Percentiles rank a stretch among this genome's conserved stretches.
These are phyloP conservation scores for Tetramorium alpestre DNA, from an alignment of 1,140 invertebrate genomes.

Conservation along the genomic window DNA sequence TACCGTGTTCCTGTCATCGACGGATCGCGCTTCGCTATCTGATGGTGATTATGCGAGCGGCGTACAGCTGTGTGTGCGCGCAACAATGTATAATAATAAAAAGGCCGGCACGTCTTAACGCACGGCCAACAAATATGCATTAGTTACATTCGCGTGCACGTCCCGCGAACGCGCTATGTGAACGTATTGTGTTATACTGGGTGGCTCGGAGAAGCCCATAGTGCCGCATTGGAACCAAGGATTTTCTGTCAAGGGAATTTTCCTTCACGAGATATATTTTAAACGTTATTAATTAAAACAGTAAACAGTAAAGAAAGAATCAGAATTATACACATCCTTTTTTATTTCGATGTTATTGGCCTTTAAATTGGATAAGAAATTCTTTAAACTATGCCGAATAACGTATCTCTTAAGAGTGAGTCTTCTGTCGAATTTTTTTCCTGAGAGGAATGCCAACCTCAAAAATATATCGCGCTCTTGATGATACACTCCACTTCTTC, in stretches of 20 bases:
- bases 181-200: slow-evolving; percentile 38
- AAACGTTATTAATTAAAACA: not conserved
- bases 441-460: not conserved
- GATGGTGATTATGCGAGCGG: slow-evolving; percentile 73
- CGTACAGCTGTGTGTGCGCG: slow-evolving; percentile 30
- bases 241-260: not conserved
- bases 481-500: not conserved
- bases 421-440: not conserved
- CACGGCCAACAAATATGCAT: slow-evolving; percentile 67
- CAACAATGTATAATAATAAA: slow-evolving; percentile 69
- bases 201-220: not conserved
- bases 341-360: not conserved
- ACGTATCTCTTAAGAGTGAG: not conserved
- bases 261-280: not conserved
- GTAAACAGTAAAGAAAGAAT: not conserved
- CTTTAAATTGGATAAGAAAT: not conserved
- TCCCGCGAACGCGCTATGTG: slow-evolving; percentile 49
- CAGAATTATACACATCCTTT: not conserved
- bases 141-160: slow-evolving; percentile 47
- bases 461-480: not conserved
- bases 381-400: not conserved
- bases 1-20: slow-evolving; percentile 78
- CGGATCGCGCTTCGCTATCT: slow-evolving; percentile 75
- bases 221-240: not conserved
- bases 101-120: slow-evolving; percentile 53